Conservation (phyloP, 1,140 invertebrate genomes). For the Diachasma alloeum region DNA sequence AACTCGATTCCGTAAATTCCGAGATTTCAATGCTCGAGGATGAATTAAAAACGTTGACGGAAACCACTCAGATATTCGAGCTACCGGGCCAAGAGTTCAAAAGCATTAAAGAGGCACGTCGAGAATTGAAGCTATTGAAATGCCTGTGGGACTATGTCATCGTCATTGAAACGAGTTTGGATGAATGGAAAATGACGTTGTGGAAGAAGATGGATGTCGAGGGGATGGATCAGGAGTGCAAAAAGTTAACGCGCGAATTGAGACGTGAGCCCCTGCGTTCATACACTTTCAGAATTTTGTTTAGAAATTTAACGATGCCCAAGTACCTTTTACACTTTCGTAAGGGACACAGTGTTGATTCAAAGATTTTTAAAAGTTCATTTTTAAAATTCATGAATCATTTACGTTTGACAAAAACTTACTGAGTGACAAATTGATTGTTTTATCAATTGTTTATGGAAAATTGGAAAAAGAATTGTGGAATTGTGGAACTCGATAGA, state of each 20-base stretch:
- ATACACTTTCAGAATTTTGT: no score
- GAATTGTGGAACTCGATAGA: no score
- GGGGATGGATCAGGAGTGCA: slow-evolving; percentile 93
- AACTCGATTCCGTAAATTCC: slow-evolving; percentile 78
- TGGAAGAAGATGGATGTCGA: slow-evolving; percentile 96
- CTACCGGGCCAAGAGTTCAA: slow-evolving; percentile 84
- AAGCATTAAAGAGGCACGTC: slow-evolving; percentile 76
- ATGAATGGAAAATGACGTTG: slow-evolving; percentile 90
- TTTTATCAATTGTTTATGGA: no score
- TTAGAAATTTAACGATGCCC: no score
- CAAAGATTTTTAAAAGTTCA: no score
- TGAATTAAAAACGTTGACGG: slow-evolving; percentile 73
- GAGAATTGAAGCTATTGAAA: slow-evolving; percentile 82
- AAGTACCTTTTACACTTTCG: no score
- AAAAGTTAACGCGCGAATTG: slow-evolving; percentile 87
- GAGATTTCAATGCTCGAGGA: slow-evolving; percentile 76
- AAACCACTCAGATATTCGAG: slow-evolving; percentile 86
- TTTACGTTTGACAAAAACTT: no score
- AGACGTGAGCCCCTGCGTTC: slow-evolving; percentile 60
- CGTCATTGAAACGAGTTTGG: slow-evolving; percentile 81
- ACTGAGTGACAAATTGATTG: no score
- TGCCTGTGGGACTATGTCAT: slow-evolving; percentile 90
- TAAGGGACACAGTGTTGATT: no score
- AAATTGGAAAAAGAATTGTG: no score
- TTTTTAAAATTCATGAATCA: no score